Evolutionary conservation across 1,140 invertebrate species (phyloP).

Genomic region (Aphaenogaster floridana): DNA sequence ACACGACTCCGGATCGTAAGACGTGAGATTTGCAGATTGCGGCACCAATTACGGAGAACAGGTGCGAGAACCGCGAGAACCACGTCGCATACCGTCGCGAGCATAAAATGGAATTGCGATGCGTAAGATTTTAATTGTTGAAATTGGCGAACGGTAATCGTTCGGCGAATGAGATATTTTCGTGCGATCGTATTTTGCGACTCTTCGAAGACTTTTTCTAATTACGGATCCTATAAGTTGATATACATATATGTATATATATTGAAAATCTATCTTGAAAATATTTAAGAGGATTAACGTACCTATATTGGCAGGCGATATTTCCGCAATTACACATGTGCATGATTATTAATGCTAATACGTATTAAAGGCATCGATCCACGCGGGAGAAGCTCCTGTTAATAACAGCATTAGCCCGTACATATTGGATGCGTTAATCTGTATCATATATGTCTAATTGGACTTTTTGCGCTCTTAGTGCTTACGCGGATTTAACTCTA

Average conservation of each 20-base stretch:
- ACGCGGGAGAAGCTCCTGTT: slow-evolving; percentile 9
- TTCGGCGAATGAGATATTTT: background rate
- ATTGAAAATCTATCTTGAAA: background rate
- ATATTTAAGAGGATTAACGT: slow-evolving; percentile 4
- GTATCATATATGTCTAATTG: slow-evolving; percentile 59
- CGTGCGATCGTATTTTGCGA: background rate
- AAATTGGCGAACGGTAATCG: background rate
- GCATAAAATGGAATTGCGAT: background rate
- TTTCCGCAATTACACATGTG: slow-evolving; percentile 45
- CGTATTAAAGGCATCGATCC: slow-evolving; percentile 49
- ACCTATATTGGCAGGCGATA: background rate
- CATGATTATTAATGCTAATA: slow-evolving; percentile 48
- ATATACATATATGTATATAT: background rate
- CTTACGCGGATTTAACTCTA: slow-evolving; percentile 58
- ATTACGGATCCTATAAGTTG: background rate
- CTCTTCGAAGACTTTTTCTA: background rate
- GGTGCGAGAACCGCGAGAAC: background rate
- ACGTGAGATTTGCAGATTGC: slow-evolving; percentile 35
- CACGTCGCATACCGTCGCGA: background rate
- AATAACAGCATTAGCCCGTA: slow-evolving; percentile 42
- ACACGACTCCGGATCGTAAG: slow-evolving; percentile 34
- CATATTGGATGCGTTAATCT: slow-evolving; percentile 52
- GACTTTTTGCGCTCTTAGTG: slow-evolving; percentile 58
- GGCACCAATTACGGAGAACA: slow-evolving; percentile 22
- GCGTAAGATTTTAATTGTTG: slow-evolving; percentile 24